phyloP scores from a whole-genome alignment of 1,140 invertebrate genomes.

The Apocrypta bakeri region DNA sequence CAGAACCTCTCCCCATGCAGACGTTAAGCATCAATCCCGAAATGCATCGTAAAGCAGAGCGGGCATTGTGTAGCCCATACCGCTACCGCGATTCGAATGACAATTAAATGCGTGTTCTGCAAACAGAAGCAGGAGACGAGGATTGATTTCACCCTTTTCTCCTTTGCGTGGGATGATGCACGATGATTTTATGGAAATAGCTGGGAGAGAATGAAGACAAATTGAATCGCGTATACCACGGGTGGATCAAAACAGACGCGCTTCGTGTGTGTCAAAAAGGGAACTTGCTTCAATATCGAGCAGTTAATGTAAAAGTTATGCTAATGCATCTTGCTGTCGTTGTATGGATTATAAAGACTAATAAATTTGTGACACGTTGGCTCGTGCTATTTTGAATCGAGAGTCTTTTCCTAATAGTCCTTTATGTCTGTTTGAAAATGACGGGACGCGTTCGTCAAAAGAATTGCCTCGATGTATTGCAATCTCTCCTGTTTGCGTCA shows the following conservation, averaged over 20 bases:
- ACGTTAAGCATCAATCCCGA: too few species aligned
- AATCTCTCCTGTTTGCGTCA: constrained; percentile 15
- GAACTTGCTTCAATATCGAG: constrained; percentile 27
- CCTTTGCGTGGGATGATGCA: constrained; percentile 49
- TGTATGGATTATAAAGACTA: neutral
- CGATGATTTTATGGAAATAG: constrained; percentile 55
- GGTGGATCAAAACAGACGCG: neutral
- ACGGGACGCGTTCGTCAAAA: neutral
- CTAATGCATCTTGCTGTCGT: constrained; percentile 4
- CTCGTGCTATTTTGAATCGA: neutral
- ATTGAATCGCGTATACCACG: constrained; percentile 35
- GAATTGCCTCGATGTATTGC: neutral
- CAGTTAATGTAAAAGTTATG: constrained; percentile 47
- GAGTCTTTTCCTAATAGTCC: constrained; percentile 16
- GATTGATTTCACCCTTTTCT: constrained; percentile 47
- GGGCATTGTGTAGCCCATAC: neutral
- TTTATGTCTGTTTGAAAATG: constrained; percentile 20
- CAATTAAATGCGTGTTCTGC: constrained; percentile 21
- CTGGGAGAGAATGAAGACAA: constrained; percentile 48
- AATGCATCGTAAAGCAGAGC: neutral
- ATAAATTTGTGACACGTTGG: constrained; percentile 36
- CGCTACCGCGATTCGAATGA: neutral
- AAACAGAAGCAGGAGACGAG: neutral
- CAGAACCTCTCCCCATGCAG: neutral
- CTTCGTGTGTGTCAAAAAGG: neutral